Conservation (phyloP, 2,797 vertebrate species). For the Takifugu ocellatus region DNA sequence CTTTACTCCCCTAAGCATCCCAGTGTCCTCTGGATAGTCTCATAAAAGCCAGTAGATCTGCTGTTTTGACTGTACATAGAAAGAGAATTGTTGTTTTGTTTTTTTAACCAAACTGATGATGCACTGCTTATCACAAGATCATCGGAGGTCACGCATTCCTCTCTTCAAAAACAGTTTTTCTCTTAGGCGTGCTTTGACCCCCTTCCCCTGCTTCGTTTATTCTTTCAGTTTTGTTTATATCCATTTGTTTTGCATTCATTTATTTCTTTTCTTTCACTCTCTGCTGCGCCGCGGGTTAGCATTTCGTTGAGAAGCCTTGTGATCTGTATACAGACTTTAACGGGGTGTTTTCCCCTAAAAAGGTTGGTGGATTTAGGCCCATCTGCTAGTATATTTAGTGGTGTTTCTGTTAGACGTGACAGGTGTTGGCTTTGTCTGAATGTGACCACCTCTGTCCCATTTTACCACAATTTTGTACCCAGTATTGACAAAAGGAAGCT, state of each 20-base stretch:
- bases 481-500: background rate
- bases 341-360: constrained; percentile 92
- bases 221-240: constrained; percentile 24
- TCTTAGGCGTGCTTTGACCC: background rate
- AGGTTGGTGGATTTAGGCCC: constrained; percentile 81
- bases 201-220: background rate
- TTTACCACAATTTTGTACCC: background rate
- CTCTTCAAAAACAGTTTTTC: constrained; percentile 15
- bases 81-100: constrained; percentile 6
- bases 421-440: constrained; percentile 10
- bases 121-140: constrained; percentile 19
- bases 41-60: constrained; percentile 2
- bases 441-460: constrained; percentile 1
- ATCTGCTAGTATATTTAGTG: constrained; percentile 32
- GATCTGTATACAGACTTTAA: constrained; percentile 89
- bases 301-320: constrained; percentile 84
- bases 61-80: constrained; percentile 12
- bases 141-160: constrained; percentile 13
- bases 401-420: constrained; percentile 14
- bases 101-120: constrained; percentile 19
- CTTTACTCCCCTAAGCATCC: background rate
- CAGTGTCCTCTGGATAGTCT: background rate
- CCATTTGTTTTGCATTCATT: constrained; percentile 33
- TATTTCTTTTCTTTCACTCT: constrained; percentile 47
- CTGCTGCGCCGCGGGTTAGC: constrained; percentile 73